Conservation (phyloP, 2,888 invertebrate species). For the Spodoptera picta region DNA sequence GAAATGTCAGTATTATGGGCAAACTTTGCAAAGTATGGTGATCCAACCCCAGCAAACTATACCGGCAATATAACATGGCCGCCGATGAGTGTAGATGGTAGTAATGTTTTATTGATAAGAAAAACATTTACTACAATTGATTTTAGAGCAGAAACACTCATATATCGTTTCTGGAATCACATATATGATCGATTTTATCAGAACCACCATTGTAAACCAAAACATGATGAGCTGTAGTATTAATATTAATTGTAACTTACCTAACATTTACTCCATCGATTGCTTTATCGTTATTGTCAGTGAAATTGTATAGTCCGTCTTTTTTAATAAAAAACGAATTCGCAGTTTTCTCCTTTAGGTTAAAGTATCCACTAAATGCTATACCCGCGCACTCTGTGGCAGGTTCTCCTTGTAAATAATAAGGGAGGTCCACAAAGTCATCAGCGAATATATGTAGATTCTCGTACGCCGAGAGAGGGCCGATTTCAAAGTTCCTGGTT, state of each 20-base stretch:
- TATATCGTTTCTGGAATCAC: slow-evolving; percentile 77
- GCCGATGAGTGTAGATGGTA: slow-evolving; percentile 65
- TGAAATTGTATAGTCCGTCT: slow-evolving; percentile 70
- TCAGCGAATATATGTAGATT: slow-evolving; percentile 73
- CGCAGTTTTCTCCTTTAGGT: slow-evolving; percentile 73
- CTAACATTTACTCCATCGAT: slow-evolving; percentile 78
- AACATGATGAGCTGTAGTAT: slow-evolving; percentile 73
- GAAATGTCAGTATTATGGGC: slow-evolving; percentile 82
- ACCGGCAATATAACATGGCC: slow-evolving; percentile 69
- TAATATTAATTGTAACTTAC: slow-evolving; percentile 59
- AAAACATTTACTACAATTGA: slow-evolving; percentile 64
- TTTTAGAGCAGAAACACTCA: slow-evolving; percentile 66
- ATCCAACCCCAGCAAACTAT: slow-evolving; percentile 70
- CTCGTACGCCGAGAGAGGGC: slow-evolving; percentile 80
- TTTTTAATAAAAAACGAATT: slow-evolving; percentile 79
- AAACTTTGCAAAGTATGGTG: slow-evolving; percentile 83
- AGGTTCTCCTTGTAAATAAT: slow-evolving; percentile 71
- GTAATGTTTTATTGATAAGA: slow-evolving; percentile 69
- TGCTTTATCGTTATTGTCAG: slow-evolving; percentile 82
- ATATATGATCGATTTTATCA: slow-evolving; percentile 74
- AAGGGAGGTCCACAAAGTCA: slow-evolving; percentile 67
- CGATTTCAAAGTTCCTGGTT: slow-evolving; percentile 57
- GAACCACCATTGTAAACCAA: slow-evolving; percentile 60
- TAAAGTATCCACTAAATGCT: slow-evolving; percentile 65
- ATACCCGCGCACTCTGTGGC: slow-evolving; percentile 64